Evolutionary conservation across 1,140 invertebrate species (phyloP).

Genomic region (Halesus radiatus): DNA sequence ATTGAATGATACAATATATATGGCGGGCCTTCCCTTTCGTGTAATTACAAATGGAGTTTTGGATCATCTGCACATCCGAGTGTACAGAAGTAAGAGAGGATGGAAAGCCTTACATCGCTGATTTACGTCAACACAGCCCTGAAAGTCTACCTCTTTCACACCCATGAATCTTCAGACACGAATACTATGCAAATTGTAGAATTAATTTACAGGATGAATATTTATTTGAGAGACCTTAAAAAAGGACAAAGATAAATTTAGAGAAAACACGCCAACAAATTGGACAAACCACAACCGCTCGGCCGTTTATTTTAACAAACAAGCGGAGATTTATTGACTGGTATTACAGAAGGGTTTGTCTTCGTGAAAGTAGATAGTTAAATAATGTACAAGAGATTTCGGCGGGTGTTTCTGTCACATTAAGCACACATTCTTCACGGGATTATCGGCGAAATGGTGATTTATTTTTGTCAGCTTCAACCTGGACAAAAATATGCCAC

Average conservation of each 20-base stretch:
- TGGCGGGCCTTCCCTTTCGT: too few relatives aligned
- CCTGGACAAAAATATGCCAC: too few relatives aligned
- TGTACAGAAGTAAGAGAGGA: too few relatives aligned
- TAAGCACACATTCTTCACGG: neutral
- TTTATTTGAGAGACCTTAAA: neutral
- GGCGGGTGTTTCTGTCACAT: neutral
- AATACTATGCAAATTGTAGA: neutral
- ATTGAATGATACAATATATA: too few relatives aligned
- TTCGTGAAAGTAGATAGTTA: neutral
- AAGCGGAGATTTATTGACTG: slow-evolving; percentile 2
- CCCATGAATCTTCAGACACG: neutral
- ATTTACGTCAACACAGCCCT: too few relatives aligned
- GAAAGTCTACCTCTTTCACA: too few relatives aligned
- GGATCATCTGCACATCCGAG: too few relatives aligned
- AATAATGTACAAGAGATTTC: neutral
- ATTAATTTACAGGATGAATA: neutral
- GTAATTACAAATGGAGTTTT: too few relatives aligned
- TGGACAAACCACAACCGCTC: neutral
- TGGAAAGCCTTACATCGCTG: too few relatives aligned
- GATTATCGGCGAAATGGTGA: neutral
- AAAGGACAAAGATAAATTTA: neutral
- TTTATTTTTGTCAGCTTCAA: neutral
- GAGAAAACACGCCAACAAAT: neutral
- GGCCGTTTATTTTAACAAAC: neutral
- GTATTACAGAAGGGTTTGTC: slow-evolving; percentile 4